Conservation (phyloP, 2,113 vertebrate species). For the Abramis brama region DNA sequence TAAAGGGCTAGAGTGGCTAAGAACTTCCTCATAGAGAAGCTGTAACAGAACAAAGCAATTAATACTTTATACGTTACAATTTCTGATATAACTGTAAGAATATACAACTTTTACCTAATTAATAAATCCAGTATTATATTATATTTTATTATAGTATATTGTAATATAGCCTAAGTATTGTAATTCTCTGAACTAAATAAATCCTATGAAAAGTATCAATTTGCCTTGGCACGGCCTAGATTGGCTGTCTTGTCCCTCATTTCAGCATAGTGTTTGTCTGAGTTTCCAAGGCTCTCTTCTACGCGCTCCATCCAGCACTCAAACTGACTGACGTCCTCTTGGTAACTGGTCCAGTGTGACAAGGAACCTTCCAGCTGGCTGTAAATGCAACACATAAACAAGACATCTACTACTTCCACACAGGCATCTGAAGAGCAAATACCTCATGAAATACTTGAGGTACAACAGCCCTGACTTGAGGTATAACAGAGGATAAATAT, state of each 20-base stretch:
- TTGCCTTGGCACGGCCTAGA: slow-evolving; percentile 90
- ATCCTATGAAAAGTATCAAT: slow-evolving; percentile 25
- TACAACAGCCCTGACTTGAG: not conserved
- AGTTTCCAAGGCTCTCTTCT: slow-evolving; percentile 82
- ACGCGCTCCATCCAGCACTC: slow-evolving; percentile 90
- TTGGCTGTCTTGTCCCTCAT: slow-evolving; percentile 90
- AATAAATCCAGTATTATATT: not conserved
- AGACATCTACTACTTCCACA: slow-evolving; percentile 11
- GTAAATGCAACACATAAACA: slow-evolving; percentile 49
- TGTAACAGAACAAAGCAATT: slow-evolving; percentile 60
- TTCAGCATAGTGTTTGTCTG: slow-evolving; percentile 84
- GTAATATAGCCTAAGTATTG: not conserved
- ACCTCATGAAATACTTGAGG: not conserved
- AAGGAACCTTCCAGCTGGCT: slow-evolving; percentile 95
- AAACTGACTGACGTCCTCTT: slow-evolving; percentile 94
- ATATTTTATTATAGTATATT: not conserved
- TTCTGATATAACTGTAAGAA: not conserved
- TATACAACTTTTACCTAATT: not conserved
- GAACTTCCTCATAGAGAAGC: slow-evolving; percentile 92
- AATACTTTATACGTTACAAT: not conserved
- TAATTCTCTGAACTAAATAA: not conserved
- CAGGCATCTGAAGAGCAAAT: not conserved
- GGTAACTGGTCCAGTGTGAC: slow-evolving; percentile 97
- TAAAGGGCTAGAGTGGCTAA: slow-evolving; percentile 88
- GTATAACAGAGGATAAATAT: not conserved